phyloP scores from a whole-genome alignment of 2,888 invertebrate species.

The Sminthurinus aureus region DNA sequence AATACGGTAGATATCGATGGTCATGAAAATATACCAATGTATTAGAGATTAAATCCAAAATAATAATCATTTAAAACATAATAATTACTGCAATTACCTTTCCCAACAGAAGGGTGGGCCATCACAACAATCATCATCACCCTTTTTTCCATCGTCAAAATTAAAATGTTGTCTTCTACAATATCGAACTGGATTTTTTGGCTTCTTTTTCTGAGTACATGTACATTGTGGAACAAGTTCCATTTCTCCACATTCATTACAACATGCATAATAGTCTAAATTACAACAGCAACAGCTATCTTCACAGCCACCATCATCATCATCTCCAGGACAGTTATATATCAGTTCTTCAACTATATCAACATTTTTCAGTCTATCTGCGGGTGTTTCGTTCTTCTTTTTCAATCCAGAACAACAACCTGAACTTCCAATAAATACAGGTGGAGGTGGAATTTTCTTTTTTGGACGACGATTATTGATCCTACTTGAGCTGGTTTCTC shows the following conservation, averaged over 20 bases:
- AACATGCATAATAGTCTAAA: conserved; percentile 30
- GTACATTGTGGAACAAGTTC: conserved; percentile 40
- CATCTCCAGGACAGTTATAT: conserved; percentile 43
- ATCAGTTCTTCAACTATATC: conserved; percentile 56
- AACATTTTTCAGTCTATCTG: conserved; percentile 54
- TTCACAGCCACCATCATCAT: conserved; percentile 16
- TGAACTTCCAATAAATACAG: conserved; percentile 31
- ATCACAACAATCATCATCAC: conserved; percentile 34
- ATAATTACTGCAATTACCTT: neutral
- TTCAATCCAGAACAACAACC: conserved; percentile 18
- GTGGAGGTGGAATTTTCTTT: conserved; percentile 21
- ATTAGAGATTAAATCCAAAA: neutral
- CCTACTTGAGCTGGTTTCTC: neutral
- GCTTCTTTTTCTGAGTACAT: neutral
- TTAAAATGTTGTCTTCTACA: conserved; percentile 55
- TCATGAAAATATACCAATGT: neutral
- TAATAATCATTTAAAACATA: neutral
- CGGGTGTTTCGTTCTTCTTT: conserved; percentile 34
- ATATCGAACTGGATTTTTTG: conserved; percentile 52
- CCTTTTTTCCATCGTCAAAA: conserved; percentile 44
- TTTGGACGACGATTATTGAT: neutral
- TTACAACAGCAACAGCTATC: conserved; percentile 21
- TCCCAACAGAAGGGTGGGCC: conserved; percentile 49
- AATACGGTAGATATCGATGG: neutral
- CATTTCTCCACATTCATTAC: conserved; percentile 51